Evolutionary conservation across 1,140 invertebrate genomes (phyloP), one percentile per base, ranked within the genome.

Genomic region (Orius insidiosus): DNA sequence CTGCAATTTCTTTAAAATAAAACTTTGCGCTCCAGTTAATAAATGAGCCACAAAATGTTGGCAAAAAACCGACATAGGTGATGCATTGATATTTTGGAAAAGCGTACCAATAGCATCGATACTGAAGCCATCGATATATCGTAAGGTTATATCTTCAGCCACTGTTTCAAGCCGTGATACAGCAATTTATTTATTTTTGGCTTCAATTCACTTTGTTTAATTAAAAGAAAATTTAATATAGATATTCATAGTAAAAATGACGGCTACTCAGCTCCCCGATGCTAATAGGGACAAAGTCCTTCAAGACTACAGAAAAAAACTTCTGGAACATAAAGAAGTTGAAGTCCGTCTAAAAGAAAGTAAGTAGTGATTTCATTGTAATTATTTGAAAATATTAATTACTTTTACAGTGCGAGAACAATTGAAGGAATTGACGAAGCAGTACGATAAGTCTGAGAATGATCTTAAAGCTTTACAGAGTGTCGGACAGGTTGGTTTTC

Each of bases 401-500:
- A n/a, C n/a, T 74, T 72, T 52, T 62, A n/a, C n/a, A 96, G 89
- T 94, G 75, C 69, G 94, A 67, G 92, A 97, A 59, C 85, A 95
- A 60, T 67, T 96, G 7, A 96, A 95, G 65, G 90, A 98, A 57
- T 66, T 97, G 24, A 96, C 89, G 9, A 98, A 98, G 65, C 86
- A 97, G 56, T 98, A 96, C 72, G 95, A 99, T 58, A 99, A 99
- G 66, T 98, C 93, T 45, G 96, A 99, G 71, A 98, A 98, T 74
- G 95, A 99, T 68, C 67, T 99, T 14, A 98, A 98, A 66, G 93
- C 96, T 11, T 64, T 99, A 9, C 96, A 99, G 63, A 98, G 93
- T 69, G 95, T 99, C 59, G 96, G 96, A 8, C 94, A 86, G 69
- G 75, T 77, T 61, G 54, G 45, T 46, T 35, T 13, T 41, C n/a